Base-by-base conservation (phyloP, 2,797 vertebrate species). In the Cichlasoma orientale region DNA sequence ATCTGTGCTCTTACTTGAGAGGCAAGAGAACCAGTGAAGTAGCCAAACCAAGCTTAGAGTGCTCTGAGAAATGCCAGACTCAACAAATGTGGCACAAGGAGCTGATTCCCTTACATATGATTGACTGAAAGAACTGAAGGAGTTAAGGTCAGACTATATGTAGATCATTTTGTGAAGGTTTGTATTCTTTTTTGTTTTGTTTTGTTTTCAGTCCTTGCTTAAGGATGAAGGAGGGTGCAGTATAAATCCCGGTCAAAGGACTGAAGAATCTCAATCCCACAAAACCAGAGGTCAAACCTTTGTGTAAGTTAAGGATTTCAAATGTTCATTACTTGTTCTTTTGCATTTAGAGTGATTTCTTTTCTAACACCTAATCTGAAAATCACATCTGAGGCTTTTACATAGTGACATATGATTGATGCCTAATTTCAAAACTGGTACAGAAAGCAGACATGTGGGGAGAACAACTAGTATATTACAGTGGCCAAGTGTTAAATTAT, bases 401-500 rank as follows among this genome's bases (percentile, higher is more conserved):
- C 59, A 73, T 23, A 72, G 16, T 72, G 38, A 59, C n/a, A 63
- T 71, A 18, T 79, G 63, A 84, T 57, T 80, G 33, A 77, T 72
- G 57, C 25, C 25, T 84, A 33, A 82, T 78, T 84, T 82, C n/a
- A 76, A 78, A 76, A 75, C n/a, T 72, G 53, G 7, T 50, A 25
- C n/a, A 69, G 74, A 72, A 56, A 33, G 52, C 21, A 75, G 47
- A 21, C 21, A 25, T 16, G 1, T 5, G 44, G 14, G 16, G 5
- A 16, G 44, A 47, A 47, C 44, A 47, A 18, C 14, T 5, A 47
- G 14, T 19, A 50, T 19, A 63, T 44, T 44, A 63, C 36, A 25
- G 23, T 63, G 18, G 21, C 21, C 59, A 44, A 44, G 14, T 38
- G 23, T 63, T 63, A 27, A 44, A 63, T 63, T 16, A 7, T 44